Base-by-base conservation (phyloP, 2,888 invertebrate species). In the Tiliacea aurago region DNA sequence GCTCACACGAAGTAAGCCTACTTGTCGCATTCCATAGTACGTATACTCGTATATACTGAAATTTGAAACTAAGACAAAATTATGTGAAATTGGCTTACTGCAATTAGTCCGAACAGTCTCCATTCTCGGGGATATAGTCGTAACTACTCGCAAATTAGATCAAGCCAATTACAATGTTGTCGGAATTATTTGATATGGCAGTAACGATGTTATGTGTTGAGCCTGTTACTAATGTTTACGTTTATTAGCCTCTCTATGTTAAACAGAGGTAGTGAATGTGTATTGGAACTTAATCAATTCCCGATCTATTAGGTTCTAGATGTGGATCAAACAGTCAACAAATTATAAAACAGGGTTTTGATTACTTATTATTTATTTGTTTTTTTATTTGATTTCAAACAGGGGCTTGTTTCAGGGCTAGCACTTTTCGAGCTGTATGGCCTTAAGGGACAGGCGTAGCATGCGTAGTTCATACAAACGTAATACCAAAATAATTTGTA, bases 51-150 rank as follows among this genome's bases (percentile, higher is more conserved):
- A 37, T 49, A 45, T 45, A 62, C 71, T 65, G 13, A 66, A 65
- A 77, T 69, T 78, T 73, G 62, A 70, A 83, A 77, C 78, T 79
- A 70, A 72, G 73, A 68, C 72, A 70, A 71, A 84, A 76, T 86
- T 80, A 84, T 75, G 61, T 76, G 70, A 63, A 83, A 83, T 83
- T 80, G 63, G 59, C 74, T 86, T 75, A 79, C 76, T 76, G 69
- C 77, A 78, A 81, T 78, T 77, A 73, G 70, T 64, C 58, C 59
- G 67, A 68, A 70, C 61, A 43, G 77, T 72, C 55, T 62, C 68
- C 53, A 68, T 72, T 41, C 55, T 61, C 72, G 13, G 53, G 41
- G 56, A 72, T 74, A 33, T 28, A 49, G 28, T 55, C 58, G 66
- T 67, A 68, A 59, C 43, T 59, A 41, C 51, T 61, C 47, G 59